phyloP scores from a whole-genome alignment of 1,140 invertebrate genomes.

The Drosophila ercepeae region DNA sequence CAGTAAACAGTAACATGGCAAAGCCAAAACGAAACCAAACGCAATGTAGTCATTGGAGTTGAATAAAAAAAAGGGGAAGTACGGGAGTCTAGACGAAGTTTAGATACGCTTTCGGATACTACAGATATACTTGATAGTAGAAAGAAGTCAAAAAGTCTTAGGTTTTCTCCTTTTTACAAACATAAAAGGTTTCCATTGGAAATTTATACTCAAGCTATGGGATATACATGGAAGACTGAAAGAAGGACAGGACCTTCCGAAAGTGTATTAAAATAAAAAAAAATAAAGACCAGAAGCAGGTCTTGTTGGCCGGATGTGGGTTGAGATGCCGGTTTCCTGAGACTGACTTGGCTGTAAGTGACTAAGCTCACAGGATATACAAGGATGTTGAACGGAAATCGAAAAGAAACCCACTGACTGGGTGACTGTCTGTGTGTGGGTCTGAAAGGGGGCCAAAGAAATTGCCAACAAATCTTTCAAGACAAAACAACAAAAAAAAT shows the following conservation, averaged over 20 bases:
- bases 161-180: too few species aligned
- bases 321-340: constrained; percentile 31
- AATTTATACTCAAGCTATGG: too few species aligned
- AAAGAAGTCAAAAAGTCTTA: too few species aligned
- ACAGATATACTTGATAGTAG: too few species aligned
- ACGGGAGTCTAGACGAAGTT: not conserved
- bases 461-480: constrained; percentile 71
- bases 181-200: too few species aligned
- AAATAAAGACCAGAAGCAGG: not conserved
- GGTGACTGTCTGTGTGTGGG: not conserved
- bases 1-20: constrained; percentile 44
- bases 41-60: constrained; percentile 36
- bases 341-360: constrained; percentile 46
- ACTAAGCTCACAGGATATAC: constrained; percentile 66
- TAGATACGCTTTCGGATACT: not conserved
- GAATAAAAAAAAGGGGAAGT: not conserved
- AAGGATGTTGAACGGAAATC: constrained; percentile 59
- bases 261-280: not conserved
- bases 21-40: constrained; percentile 38
- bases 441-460: constrained; percentile 42
- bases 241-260: too few species aligned
- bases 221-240: too few species aligned
- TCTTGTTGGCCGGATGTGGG: constrained; percentile 11
- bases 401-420: constrained; percentile 44
- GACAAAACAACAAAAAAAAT: constrained; percentile 51